Evolutionary conservation across 2,113 vertebrate genomes (phyloP), one percentile per base, ranked within the genome.

Genomic region (Tylochromis polylepis): DNA sequence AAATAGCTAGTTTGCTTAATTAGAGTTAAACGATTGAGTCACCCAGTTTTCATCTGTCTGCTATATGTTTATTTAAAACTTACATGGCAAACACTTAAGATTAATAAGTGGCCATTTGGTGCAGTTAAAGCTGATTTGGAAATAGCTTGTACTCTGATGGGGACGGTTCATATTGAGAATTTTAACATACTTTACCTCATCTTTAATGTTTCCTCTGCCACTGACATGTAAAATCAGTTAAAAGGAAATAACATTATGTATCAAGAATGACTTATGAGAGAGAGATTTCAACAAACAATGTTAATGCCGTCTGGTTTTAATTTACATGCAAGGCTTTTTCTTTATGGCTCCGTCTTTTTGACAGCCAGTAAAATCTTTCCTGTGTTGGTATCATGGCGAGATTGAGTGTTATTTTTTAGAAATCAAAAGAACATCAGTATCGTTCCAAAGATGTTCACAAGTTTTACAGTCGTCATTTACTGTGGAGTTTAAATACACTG

Each of bases 291-390:
- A 27, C 29, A 84, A 81, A 85, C 83, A 58, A 36, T 20, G 11
- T 72, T 81, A 84, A 75, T 51, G 75, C 79, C 41, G 46, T 78
- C 92, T 92, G 92, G 72, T 89, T 94, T 84, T 81, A 53, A 94
- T 94, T 91, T 89, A 67, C 41, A 78, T 88, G 49, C 62, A 82
- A 56, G 67, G 43, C 84, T 57, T 85, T 81, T 49, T 86, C 88
- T 91, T 89, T 85, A 81, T 88, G 22, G 62, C 46, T 81, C 22
- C 86, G 85, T 88, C 60, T 83, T 85, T 91, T 88, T 88, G 90
- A 91, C 92, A 93, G 87, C 80, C 79, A 82, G 84, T 92, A 88
- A 87, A 93, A 86, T 86, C 53, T 86, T 88, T 86, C 49, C 36
- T 82, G 27, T 72, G 31, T 34, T 89, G 31, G 11, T 90, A 94